Conservation (phyloP, 92 coral and sea anemone genomes). For the Umimayanthus chanpuru region DNA sequence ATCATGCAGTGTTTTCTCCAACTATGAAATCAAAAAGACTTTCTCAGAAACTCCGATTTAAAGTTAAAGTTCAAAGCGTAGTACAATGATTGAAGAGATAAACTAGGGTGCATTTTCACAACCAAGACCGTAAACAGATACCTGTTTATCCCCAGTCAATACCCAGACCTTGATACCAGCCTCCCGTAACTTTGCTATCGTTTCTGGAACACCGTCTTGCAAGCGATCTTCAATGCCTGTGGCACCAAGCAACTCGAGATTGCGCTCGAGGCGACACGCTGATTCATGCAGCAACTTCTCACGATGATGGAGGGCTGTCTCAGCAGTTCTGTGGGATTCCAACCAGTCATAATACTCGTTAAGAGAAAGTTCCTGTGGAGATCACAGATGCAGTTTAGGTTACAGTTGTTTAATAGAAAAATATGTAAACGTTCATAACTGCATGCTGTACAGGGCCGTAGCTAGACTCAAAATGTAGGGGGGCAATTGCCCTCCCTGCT, state of each 20-base stretch:
- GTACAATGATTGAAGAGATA: no score
- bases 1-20: no score
- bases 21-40: no score
- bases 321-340: conserved; percentile 84
- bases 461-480: no score
- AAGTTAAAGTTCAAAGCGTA: no score
- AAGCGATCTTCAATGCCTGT: conserved; percentile 98
- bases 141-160: conserved; percentile 99
- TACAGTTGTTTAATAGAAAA: neutral
- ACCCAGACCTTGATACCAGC: conserved; percentile 99
- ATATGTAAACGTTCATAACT: no score
- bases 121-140: conserved; percentile 19
- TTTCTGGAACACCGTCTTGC: conserved; percentile 98
- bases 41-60: no score
- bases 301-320: conserved; percentile 81
- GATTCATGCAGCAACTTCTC: conserved; percentile 83
- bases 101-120: neutral
- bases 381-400: neutral
- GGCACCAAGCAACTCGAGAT: conserved; percentile 96
- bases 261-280: conserved; percentile 78
- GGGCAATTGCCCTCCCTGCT: no score
- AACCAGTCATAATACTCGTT: conserved; percentile 86
- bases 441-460: no score
- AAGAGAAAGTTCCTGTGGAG: conserved; percentile 75
- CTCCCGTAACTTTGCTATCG: conserved; percentile 89